A percentile compares a stretch with the other conserved stretches of the same genome.
Conservation (phyloP, 92 coral and sea anemone species). For the Diadumene lineata region DNA sequence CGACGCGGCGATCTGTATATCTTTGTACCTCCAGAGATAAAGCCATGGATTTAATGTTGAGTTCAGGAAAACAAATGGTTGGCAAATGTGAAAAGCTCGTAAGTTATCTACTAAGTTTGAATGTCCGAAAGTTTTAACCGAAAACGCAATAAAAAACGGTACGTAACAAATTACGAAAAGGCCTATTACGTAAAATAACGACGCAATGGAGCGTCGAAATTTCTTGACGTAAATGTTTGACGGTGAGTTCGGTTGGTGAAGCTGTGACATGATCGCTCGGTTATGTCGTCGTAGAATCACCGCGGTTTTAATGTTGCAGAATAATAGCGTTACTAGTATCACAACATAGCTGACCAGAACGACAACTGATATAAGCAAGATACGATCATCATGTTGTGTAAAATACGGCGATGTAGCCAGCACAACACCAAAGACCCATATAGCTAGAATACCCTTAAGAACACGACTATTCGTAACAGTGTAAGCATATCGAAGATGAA, state of each 20-base stretch:
- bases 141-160: not conserved
- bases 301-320: conserved; percentile 20
- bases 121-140: too few relatives aligned
- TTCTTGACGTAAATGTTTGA: not conserved
- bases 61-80: conserved; percentile 17
- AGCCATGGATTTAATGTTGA: conserved; percentile 16
- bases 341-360: not conserved
- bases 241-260: not conserved
- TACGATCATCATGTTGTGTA: not conserved
- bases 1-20: conserved; percentile 10
- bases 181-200: conserved; percentile 15
- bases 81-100: too few relatives aligned
- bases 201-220: conserved; percentile 10
- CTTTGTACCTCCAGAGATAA: conserved; percentile 22
- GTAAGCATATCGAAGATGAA: conserved; percentile 22
- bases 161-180: conserved; percentile 20
- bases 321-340: not conserved
- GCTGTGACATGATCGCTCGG: conserved; percentile 3
- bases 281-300: conserved; percentile 7
- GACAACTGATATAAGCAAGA: not conserved
- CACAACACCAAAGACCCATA: conserved; percentile 9
- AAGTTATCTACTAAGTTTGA: too few relatives aligned
- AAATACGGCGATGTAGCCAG: conserved; percentile 1
- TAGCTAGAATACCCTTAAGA: conserved; percentile 6
- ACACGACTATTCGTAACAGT: conserved; percentile 17